Conservation (phyloP, 2,888 invertebrate species). For the Caenorhabditis drosophilae region DNA sequence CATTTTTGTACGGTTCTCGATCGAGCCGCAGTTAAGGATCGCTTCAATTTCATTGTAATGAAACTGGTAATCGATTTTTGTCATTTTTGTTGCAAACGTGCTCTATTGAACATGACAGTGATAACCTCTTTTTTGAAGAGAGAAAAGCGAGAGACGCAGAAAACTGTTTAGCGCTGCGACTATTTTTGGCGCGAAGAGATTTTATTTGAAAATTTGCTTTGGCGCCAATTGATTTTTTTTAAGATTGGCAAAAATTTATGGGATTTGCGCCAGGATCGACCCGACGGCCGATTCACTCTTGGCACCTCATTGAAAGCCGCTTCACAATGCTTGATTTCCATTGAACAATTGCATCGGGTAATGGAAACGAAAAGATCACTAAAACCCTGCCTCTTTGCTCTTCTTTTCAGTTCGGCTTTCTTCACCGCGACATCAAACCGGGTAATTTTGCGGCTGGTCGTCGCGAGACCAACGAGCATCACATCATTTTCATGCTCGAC, state of each 20-base stretch:
- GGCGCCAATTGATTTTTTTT: too few relatives aligned
- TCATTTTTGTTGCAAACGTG: too few relatives aligned
- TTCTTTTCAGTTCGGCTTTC: conserved; percentile 55
- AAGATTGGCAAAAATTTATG: conserved; percentile 59
- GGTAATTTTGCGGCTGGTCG: conserved; percentile 57
- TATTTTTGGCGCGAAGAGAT: too few relatives aligned
- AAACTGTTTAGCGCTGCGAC: too few relatives aligned
- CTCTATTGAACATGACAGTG: too few relatives aligned
- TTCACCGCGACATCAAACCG: conserved; percentile 58
- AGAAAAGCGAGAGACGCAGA: too few relatives aligned
- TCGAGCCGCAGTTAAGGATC: conserved; percentile 48
- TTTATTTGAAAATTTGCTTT: too few relatives aligned
- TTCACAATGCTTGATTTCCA: conserved; percentile 42
- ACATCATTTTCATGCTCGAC: conserved; percentile 58
- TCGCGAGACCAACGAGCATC: conserved; percentile 45
- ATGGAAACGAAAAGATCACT: too few relatives aligned
- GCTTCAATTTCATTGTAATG: conserved; percentile 60
- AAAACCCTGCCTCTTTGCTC: too few relatives aligned
- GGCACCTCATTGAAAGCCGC: conserved; percentile 49
- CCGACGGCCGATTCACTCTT: conserved; percentile 32
- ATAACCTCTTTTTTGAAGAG: too few relatives aligned
- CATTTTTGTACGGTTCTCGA: conserved; percentile 58
- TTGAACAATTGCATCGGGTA: conserved; percentile 51
- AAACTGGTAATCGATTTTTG: conserved; percentile 49
- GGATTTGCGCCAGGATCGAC: conserved; percentile 53